A percentile compares a stretch with the other conserved stretches of the same genome.
Evolutionary conservation across 1,140 invertebrate species (phyloP).

Genomic region (Venturia canescens): DNA sequence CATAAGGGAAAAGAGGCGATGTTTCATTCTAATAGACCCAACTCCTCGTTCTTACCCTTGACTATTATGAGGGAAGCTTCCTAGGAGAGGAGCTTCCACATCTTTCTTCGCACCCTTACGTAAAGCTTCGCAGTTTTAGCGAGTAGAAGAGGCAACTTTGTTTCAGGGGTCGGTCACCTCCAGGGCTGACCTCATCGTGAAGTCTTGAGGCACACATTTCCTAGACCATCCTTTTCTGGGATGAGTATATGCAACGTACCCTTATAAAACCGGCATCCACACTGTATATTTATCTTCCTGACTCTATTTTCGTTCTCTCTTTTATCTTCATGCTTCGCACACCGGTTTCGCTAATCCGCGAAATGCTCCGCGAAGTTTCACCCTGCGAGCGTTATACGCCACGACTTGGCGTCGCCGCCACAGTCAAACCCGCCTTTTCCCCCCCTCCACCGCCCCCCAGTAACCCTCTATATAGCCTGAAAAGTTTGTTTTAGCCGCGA

Average conservation of each 20-base stretch:
- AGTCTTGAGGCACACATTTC: conserved; percentile 13
- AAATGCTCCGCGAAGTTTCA: conserved; percentile 55
- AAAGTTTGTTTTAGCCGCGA: conserved; percentile 54
- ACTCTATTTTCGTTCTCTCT: background rate
- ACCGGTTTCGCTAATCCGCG: conserved; percentile 54
- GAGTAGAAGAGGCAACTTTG: conserved; percentile 32
- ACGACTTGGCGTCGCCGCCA: conserved; percentile 9
- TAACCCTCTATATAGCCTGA: conserved; percentile 5
- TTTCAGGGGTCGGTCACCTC: conserved; percentile 38
- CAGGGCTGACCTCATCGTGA: conserved; percentile 34
- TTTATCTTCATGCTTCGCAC: background rate
- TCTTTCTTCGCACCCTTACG: background rate
- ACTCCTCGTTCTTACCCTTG: conserved; percentile 26
- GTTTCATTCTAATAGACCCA: conserved; percentile 39
- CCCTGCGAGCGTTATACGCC: conserved; percentile 21
- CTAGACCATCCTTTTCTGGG: background rate
- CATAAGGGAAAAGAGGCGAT: conserved; percentile 18
- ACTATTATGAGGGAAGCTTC: background rate
- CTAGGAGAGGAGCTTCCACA: background rate
- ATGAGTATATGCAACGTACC: conserved; percentile 3
- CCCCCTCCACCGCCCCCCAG: background rate
- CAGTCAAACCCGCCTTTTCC: background rate
- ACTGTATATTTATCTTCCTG: background rate
- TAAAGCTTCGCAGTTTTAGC: background rate
- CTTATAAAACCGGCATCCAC: background rate